Percentiles rank a stretch among this genome's conserved stretches.
These are phyloP conservation scores for Automeris io DNA, from an alignment of 2,888 invertebrate species.

Conservation along the genomic window DNA sequence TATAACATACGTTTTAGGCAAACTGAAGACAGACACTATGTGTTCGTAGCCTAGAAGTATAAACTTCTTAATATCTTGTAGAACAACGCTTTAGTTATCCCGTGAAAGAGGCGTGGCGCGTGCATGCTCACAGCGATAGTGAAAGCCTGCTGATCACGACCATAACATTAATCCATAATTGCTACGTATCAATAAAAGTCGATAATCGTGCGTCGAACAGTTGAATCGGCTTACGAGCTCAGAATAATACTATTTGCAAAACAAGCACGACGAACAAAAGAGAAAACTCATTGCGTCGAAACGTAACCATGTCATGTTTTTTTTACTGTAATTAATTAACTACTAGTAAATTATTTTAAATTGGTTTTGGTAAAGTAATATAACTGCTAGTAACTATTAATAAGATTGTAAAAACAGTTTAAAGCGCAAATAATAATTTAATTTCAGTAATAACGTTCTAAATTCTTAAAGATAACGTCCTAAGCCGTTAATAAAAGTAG, in stretches of 20 bases:
- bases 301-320: background rate
- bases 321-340: too few relatives aligned
- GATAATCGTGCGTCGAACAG: constrained; percentile 10
- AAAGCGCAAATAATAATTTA: background rate
- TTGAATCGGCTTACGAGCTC: constrained; percentile 4
- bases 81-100: background rate
- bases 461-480: constrained; percentile 4
- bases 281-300: constrained; percentile 1
- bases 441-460: background rate
- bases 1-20: too few relatives aligned
- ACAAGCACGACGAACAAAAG: constrained; percentile 1
- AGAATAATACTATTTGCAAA: constrained; percentile 1
- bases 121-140: constrained; percentile 48
- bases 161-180: constrained; percentile 39
- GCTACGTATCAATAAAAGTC: constrained; percentile 31
- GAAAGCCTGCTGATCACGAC: constrained; percentile 61
- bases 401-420: constrained; percentile 1
- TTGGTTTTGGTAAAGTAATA: background rate
- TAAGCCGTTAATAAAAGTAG: constrained; percentile 7
- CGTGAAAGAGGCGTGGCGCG: constrained; percentile 23
- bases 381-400: background rate
- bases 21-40: too few relatives aligned
- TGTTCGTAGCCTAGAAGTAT: too few relatives aligned
- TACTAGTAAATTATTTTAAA: background rate
- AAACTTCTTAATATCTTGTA: too few relatives aligned